phyloP scores from a whole-genome alignment of 2,113 vertebrate genomes.

The Arizona elegans region DNA sequence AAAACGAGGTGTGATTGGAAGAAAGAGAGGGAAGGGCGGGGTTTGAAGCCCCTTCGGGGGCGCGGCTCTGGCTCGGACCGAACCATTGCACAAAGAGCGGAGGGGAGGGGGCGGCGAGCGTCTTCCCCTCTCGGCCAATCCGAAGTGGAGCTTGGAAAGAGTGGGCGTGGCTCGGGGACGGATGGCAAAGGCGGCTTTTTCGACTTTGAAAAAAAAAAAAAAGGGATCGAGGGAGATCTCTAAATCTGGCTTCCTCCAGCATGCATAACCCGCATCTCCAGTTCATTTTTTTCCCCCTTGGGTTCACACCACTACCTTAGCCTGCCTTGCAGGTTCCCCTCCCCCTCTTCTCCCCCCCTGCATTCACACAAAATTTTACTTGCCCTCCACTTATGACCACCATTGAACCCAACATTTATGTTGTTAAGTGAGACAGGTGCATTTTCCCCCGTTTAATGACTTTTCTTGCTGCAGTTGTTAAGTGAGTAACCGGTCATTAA shows the following conservation, averaged over 20 bases:
- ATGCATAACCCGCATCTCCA: not conserved
- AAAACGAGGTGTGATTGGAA: not conserved
- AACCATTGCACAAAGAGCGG: not conserved
- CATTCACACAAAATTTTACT: not conserved
- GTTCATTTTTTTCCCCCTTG: not conserved
- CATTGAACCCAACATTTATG: not conserved
- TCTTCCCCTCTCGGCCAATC: not conserved
- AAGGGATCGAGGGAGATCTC: not conserved
- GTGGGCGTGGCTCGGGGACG: not conserved
- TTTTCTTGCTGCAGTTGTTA: not conserved
- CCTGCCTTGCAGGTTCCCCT: not conserved
- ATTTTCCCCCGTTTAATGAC: not conserved
- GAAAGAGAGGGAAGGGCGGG: not conserved
- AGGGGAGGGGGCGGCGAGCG: not conserved
- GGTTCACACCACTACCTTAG: not conserved
- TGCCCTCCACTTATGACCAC: not conserved
- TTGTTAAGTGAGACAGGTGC: not conserved
- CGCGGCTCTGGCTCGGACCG: not conserved
- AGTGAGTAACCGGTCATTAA: not conserved
- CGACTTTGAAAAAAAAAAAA: not conserved
- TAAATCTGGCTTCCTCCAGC: not conserved
- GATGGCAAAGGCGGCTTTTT: not conserved
- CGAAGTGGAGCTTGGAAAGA: rapidly evolving
- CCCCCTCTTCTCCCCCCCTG: not conserved
- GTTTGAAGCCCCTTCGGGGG: not conserved